Base-by-base conservation (phyloP, 2,888 invertebrate genomes). In the Anarsia innoxiella region DNA sequence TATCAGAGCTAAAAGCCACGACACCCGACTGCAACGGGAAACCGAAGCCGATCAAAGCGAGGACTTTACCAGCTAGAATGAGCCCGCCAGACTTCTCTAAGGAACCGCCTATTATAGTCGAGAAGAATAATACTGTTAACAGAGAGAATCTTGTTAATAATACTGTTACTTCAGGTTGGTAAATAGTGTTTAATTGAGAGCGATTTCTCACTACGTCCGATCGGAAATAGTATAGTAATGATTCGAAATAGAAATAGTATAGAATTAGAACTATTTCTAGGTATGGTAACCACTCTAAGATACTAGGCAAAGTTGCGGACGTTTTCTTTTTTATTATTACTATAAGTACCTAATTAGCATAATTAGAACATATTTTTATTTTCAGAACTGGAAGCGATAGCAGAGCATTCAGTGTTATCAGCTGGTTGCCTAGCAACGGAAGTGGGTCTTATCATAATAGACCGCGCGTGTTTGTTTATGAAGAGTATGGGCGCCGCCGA, bases 11-110 rank as follows among this genome's bases (percentile, higher is more conserved):
- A 35, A 77, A 86, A 42, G 73, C 80, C 0, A 73, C 77, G 1
- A 78, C 86, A 0, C 82, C 83, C 0, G 86, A 88, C 45, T 86
- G 82, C 49, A 79, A 79, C 30, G 89, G 88, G 1, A 88, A 88
- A 52, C 78, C 71, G 1, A 88, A 87, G 46, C 88, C 90, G 0
- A 82, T 90, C 3, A 94, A 94, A 68, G 93, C 95, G 0, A 90
- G 93, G 64, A 95, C 95, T 0, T 68, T 95, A 37, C 95, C 95
- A 0, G 94, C 95, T 0, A 85, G 95, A 45, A 94, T 94, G 88
- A 91, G 90, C 40, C 94, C 94, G 0, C 91, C 94, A 0, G 91
- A 91, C 63, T 91, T 92, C 56, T 88, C 88, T 4, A 89, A 89
- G 28, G 91, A 91, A 48, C 87, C 82, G 2, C 84, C 87, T 0